Base-by-base conservation (phyloP, 2,888 invertebrate genomes). In the Tromatobia lineatoria region DNA sequence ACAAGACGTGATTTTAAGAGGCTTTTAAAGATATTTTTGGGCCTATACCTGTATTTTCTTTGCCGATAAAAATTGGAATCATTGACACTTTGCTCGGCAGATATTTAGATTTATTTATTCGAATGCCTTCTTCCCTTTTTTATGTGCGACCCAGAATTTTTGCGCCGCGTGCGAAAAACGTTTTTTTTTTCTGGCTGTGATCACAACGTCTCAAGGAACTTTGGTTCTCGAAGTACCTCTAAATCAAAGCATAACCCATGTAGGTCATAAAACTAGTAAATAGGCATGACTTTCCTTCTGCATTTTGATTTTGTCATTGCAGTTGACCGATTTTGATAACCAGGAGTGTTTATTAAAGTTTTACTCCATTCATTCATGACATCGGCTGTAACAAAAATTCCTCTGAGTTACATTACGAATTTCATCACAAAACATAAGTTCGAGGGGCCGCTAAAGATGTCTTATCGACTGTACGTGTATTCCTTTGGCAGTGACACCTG, bases 401-500 rank as follows among this genome's bases (percentile, higher is more conserved):
- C 15, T 3, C 11, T 20, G 4, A 25, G 7, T 11, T 8, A 7
- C 34, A 45, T 71, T 57, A n/a, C 4, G 45, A 23, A 42, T 71
- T 57, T 57, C 45, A 23, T 11, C 42, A 10, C n/a, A 47, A 59
- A 45, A 47, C 10, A n/a, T 47, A 20, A 18, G 13, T 45, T 7
- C 10, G 15, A 47, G 59, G 47, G 11, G 20, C 10, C 45, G 67
- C 54, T 15, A 34, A 76, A 76, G 76, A 45, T 67, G 71, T 66
- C 80, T 80, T 80, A 83, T 77, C 61, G 70, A 66, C 38, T 47
- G 23, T 66, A 78, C 83, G 83, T 83, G 80, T 47, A 18, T 29
- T 25, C 38, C 45, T 25, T 76, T 45, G 61, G 50, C n/a, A 54
- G 45, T 42, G 38, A 69, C 45, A 59, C 61, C 38, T 34, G 20